These are phyloP conservation scores for Coranthus polyacanthus DNA, from an alignment of 2,797 vertebrate genomes.

Conservation along the genomic window DNA sequence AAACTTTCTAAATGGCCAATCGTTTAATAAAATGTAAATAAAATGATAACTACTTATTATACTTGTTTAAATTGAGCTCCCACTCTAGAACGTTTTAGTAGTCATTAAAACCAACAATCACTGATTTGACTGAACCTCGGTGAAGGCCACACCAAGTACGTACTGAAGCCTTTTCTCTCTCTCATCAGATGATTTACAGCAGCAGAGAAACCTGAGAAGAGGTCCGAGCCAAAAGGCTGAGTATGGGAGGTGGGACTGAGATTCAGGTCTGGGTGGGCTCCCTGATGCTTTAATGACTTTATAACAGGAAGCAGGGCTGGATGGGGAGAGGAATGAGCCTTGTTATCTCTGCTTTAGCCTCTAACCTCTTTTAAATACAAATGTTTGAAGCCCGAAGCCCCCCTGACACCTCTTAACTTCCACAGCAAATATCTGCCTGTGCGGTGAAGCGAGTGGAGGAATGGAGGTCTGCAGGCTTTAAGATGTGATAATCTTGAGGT, in stretches of 20 bases:
- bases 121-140: not conserved
- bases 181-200: constrained; percentile 36
- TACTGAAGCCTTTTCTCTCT: not conserved
- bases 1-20: too few relatives aligned
- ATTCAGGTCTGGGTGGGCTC: constrained; percentile 52
- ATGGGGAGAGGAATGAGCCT: constrained; percentile 79
- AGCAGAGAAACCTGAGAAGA: constrained; percentile 32
- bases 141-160: constrained; percentile 4
- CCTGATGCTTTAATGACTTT: constrained; percentile 87
- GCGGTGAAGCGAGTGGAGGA: not conserved
- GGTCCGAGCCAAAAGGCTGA: constrained; percentile 2
- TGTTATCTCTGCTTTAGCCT: constrained; percentile 77
- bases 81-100: not conserved
- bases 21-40: too few relatives aligned
- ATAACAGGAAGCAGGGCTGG: constrained; percentile 91
- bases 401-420: constrained; percentile 17
- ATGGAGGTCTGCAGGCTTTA: constrained; percentile 11
- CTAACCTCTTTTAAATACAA: constrained; percentile 46
- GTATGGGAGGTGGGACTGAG: constrained; percentile 33
- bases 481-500: constrained; percentile 56
- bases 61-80: not conserved
- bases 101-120: not conserved
- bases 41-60: too few relatives aligned
- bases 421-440: constrained; percentile 11
- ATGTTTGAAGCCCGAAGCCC: constrained; percentile 22